Percentiles rank a stretch among this genome's conserved stretches.
These are phyloP conservation scores for Hyposmocoma kahamanoa DNA, from an alignment of 1,140 invertebrate genomes.

Conservation along the genomic window DNA sequence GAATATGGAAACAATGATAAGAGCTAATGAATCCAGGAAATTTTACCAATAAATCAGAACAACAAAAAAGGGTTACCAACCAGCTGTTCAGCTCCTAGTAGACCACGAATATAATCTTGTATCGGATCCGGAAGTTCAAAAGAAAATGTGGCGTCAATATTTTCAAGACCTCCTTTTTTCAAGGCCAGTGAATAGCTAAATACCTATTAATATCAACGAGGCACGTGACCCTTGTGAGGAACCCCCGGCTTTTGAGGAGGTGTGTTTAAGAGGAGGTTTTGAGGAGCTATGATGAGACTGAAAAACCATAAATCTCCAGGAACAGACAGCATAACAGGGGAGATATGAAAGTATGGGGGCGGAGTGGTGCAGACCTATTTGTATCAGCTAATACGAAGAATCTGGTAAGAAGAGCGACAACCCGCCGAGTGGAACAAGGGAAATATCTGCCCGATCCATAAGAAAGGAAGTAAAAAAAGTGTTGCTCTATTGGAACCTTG, in stretches of 20 bases:
- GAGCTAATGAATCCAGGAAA: not conserved
- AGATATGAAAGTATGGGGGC: not conserved
- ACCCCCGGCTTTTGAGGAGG: not conserved
- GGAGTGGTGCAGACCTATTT: not conserved
- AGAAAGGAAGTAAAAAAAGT: not conserved
- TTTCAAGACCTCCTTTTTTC: not conserved
- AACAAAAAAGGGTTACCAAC: not conserved
- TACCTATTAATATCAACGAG: too few species aligned
- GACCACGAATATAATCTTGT: not conserved
- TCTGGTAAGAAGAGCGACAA: not conserved
- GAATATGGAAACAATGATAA: not conserved
- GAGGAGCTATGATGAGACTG: not conserved
- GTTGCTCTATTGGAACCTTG: slow-evolving; percentile 5
- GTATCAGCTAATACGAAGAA: not conserved
- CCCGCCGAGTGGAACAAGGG: not conserved
- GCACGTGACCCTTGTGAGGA: too few species aligned
- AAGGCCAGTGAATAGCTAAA: too few species aligned
- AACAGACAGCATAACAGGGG: not conserved
- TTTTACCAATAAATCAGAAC: not conserved
- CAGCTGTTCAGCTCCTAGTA: not conserved
- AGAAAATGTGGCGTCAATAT: not conserved
- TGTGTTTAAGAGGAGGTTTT: too few species aligned
- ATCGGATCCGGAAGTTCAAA: not conserved
- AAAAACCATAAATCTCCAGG: not conserved
- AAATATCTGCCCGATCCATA: slow-evolving; percentile 1